phyloP scores from a whole-genome alignment of 2,797 vertebrate genomes.

The Sebastes elongatus region DNA sequence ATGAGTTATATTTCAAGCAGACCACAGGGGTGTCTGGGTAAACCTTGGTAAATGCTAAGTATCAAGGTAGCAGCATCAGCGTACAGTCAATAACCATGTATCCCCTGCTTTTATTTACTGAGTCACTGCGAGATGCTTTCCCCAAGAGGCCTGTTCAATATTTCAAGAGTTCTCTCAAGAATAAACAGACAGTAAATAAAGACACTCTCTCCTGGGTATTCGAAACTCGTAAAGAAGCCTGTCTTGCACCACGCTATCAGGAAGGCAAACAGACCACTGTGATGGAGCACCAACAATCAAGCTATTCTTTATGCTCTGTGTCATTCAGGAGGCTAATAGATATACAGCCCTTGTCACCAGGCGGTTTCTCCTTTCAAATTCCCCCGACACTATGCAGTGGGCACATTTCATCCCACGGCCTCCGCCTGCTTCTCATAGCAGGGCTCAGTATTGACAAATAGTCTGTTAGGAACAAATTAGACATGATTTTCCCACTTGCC shows the following conservation, averaged over 20 bases:
- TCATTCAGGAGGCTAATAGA: constrained; percentile 42
- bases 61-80: constrained; percentile 29
- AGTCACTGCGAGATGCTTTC: constrained; percentile 45
- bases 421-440: neutral
- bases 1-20: constrained; percentile 40
- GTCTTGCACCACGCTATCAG: constrained; percentile 18
- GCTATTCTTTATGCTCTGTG: constrained; percentile 40
- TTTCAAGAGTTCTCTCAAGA: constrained; percentile 72
- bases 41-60: constrained; percentile 47
- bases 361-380: constrained; percentile 27
- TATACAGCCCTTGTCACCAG: constrained; percentile 40
- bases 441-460: constrained; percentile 8
- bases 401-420: constrained; percentile 33
- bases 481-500: neutral
- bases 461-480: neutral
- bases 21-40: constrained; percentile 11
- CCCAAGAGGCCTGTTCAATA: constrained; percentile 72
- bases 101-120: constrained; percentile 52
- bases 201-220: constrained; percentile 63
- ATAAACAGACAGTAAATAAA: constrained; percentile 79
- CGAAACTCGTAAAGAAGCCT: constrained; percentile 51
- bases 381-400: constrained; percentile 1
- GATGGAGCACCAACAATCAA: constrained; percentile 35
- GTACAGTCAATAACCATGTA: constrained; percentile 36
- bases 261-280: constrained; percentile 29